Percentiles rank a stretch among this genome's conserved stretches.
phyloP scores from a whole-genome alignment of 2,888 invertebrate species.

The Allygus modestus region DNA sequence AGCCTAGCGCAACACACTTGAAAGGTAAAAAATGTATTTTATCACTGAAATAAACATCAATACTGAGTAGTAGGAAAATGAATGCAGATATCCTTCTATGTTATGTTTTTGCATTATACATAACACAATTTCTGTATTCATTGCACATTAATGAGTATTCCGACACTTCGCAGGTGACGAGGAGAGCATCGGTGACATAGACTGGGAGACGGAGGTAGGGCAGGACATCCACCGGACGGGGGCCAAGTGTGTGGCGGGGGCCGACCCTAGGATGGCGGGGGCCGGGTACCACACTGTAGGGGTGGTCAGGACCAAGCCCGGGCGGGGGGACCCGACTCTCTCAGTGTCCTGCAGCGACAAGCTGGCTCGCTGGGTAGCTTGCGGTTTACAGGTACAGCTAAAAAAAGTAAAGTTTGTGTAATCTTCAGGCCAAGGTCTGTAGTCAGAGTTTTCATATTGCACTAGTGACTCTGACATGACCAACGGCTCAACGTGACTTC shows the following conservation, averaged over 20 bases:
- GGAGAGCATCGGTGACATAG: slow-evolving; percentile 59
- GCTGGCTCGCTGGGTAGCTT: slow-evolving; percentile 90
- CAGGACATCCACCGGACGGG: slow-evolving; percentile 86
- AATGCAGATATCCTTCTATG: no score
- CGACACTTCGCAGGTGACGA: background rate
- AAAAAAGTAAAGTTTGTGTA: no score
- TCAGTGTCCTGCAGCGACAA: slow-evolving; percentile 98
- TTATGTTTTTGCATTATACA: no score
- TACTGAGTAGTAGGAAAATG: no score
- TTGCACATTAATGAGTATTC: no score
- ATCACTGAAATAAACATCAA: no score
- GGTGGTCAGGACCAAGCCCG: slow-evolving; percentile 77
- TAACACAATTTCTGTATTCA: no score
- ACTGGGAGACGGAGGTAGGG: slow-evolving; percentile 16
- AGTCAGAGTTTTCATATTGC: background rate
- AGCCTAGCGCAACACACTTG: no score
- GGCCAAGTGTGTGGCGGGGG: slow-evolving; percentile 86
- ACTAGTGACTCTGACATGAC: no score
- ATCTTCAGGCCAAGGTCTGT: background rate
- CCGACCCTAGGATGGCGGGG: slow-evolving; percentile 81
- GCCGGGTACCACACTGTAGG: slow-evolving; percentile 83
- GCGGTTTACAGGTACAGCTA: slow-evolving; percentile 82
- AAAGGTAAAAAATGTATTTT: no score
- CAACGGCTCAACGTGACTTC: no score
- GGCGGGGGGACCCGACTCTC: slow-evolving; percentile 90